Evolutionary conservation across 2,797 vertebrate species (phyloP), one percentile per base, ranked within the genome.

Genomic region (Eulemur mongoz): DNA sequence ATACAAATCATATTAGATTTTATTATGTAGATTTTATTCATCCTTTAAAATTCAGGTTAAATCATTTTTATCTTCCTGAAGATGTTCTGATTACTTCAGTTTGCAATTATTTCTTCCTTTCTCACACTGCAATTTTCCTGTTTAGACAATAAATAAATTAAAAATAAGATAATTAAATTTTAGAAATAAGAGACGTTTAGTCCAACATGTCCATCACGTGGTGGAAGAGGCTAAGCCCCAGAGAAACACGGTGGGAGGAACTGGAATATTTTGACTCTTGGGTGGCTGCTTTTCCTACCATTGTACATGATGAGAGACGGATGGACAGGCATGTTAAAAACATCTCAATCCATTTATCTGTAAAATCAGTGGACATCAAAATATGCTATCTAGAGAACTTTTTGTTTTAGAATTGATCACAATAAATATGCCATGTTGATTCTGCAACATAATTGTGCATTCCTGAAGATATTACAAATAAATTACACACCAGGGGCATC

Each of bases 371-470:
- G 12, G 69, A 40, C 20, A 48, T 52, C 14, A 43, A 88, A 90
- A 82, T 32, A 81, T 11, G 32, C 10, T 91, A 38, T 86, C 27
- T 69, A 35, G 79, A 94, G 57, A 81, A 89, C 78, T 45, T 83
- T 83, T 18, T 75, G 52, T 93, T 97, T 95, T 9, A 57, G 38
- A 73, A 81, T 38, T 7, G 7, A 95, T 96, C 93, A 87, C 72
- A 87, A 72, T 94, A 93, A 79, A n/a, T 45, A 67, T 91, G 10
- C n/a, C 88, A 65, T 88, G 73, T 91, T 95, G 82, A 94, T 83
- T 92, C 38, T 82, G 43, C 38, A 82, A 91, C n/a, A 8, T 57
- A 88, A 85, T 70, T 85, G 63, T 91, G 95, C 63, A 85, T 79
- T 95, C 50, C 67, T 90, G 45, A 85, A 85, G 30, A 88, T 30